Base-by-base conservation (phyloP, 2,888 invertebrate genomes). In the Hymenopus coronatus region DNA sequence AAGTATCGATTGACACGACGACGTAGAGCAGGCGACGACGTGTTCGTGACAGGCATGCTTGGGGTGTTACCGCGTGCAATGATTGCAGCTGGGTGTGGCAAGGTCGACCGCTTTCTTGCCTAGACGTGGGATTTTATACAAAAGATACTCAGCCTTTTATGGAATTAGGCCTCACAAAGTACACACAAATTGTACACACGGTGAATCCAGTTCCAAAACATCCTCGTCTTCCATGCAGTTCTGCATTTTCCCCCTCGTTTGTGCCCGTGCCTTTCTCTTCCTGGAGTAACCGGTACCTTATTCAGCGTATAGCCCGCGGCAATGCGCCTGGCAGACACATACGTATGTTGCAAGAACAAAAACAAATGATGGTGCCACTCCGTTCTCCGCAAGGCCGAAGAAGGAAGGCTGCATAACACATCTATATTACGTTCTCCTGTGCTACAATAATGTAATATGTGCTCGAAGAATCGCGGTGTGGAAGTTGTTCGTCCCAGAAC, bases 41-140 rank as follows among this genome's bases (percentile, higher is more conserved):
- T 46, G 46, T 46, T 46, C 46, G 46, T 46, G 46, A 46, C 46
- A 70, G 14, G 54, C 54, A 54, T 54, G 54, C 54, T 33, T 54
- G 14, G 54, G 54, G 54, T 70, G 54, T 20, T 70, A 70, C 54
- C 54, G 54, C 20, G 20, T 70, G 54, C 54, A 70, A 20, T 70
- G 54, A 54, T 20, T 84, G 33, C 30, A 15, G 84, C 20, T 85
- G 85, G 85, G 85, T n/a, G 85, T 85, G 85, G 85, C 85, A 85
- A 85, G 85, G 85, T 14, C 85, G 46, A 15, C 85, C 46, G 85
- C 85, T 85, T 85, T 85, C 46, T 85, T 46, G 27, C 46, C 85
- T 2, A 46, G 85, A 85, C 85, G 85, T 46, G 85, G 85, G 85
- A 85, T 85, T 85, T 54, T 28, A 46, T 27, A 40, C 28, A 28